These are phyloP conservation scores for Probaryconus sp. DNA, from an alignment of 1,140 invertebrate species.

Conservation along the genomic window DNA sequence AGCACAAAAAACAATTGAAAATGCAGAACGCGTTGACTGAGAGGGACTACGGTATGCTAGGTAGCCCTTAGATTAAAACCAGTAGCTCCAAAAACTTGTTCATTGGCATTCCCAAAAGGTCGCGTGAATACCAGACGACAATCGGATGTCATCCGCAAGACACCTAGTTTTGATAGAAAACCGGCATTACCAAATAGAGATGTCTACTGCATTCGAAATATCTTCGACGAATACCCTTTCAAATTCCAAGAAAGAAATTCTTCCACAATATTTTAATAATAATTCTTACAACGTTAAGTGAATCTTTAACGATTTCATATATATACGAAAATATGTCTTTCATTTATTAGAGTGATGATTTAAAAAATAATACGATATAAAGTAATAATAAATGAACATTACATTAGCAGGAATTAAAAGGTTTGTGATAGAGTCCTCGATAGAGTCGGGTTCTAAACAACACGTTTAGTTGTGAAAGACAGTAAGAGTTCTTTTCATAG, in stretches of 20 bases:
- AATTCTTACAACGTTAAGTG: not conserved
- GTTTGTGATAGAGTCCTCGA: not conserved
- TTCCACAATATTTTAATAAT: conserved; percentile 4
- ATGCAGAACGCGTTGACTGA: conserved; percentile 31
- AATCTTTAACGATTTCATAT: not conserved
- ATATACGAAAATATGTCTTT: too few relatives aligned
- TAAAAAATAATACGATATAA: too few relatives aligned
- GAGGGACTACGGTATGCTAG: conserved; percentile 22
- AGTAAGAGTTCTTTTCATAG: conserved; percentile 16
- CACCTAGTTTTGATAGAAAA: conserved; percentile 50
- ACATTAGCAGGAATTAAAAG: conserved; percentile 1
- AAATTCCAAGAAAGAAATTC: conserved; percentile 33
- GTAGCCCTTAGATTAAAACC: conserved; percentile 33
- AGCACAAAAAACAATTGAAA: conserved; percentile 33
- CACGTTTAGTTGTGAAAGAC: conserved; percentile 12
- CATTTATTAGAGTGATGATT: too few relatives aligned
- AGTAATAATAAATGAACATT: conserved; percentile 9
- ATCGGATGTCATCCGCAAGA: conserved; percentile 39
- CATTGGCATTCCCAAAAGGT: conserved; percentile 42
- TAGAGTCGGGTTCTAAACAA: not conserved
- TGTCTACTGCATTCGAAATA: conserved; percentile 41
- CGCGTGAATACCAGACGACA: conserved; percentile 43
- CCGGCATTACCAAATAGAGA: conserved; percentile 29
- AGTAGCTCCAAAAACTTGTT: conserved; percentile 43
- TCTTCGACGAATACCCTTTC: conserved; percentile 27